Conservation (phyloP, 2,888 invertebrate genomes). For the Epinotia nisella region DNA sequence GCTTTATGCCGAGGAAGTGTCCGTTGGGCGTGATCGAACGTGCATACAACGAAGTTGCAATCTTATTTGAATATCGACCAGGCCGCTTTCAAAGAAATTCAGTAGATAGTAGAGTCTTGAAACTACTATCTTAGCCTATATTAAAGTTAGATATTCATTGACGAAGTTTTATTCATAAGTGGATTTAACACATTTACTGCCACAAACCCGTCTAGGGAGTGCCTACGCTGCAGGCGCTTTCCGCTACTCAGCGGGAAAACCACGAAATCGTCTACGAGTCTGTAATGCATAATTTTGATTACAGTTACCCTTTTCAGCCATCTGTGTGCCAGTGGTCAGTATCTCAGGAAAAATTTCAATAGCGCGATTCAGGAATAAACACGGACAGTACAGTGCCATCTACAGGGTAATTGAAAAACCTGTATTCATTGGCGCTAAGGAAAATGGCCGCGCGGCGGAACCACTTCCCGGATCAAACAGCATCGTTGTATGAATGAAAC, state of each 20-base stretch:
- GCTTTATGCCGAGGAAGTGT: slow-evolving; percentile 1
- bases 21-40: slow-evolving; percentile 12
- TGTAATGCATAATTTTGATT: too few species aligned
- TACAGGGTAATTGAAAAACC: neutral
- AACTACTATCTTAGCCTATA: neutral
- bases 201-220: too few species aligned
- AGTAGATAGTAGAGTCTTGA: neutral
- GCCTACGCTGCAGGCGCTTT: too few species aligned
- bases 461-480: neutral
- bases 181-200: too few species aligned
- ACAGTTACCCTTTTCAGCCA: too few species aligned
- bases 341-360: neutral
- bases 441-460: neutral
- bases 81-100: neutral
- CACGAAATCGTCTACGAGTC: too few species aligned
- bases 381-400: neutral
- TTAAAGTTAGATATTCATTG: neutral
- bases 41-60: neutral
- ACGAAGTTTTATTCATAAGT: too few species aligned
- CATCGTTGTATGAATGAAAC: neutral
- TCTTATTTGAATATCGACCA: slow-evolving; percentile 13
- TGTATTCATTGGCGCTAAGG: neutral
- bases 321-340: too few species aligned
- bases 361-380: neutral
- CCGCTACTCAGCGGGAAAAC: too few species aligned